These are phyloP conservation scores for Bombus fervidus DNA, from an alignment of 1,140 invertebrate species.

Conservation along the genomic window DNA sequence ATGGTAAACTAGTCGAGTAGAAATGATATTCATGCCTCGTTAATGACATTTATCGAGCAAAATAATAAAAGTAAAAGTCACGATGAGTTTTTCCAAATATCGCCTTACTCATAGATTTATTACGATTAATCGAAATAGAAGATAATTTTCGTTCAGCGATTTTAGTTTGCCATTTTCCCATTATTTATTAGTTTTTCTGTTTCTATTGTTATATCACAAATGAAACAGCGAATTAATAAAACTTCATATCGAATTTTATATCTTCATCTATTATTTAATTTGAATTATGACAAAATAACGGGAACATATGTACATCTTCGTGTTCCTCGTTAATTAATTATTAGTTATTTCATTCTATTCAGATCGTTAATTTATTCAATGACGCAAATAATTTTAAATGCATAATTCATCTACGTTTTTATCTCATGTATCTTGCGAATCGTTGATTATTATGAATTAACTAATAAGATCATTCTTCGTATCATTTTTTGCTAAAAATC, in stretches of 20 bases:
- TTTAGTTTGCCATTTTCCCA: background rate
- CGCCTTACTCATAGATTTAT: background rate
- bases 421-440: background rate
- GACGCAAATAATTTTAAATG: no score
- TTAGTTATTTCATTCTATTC: background rate
- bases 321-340: background rate
- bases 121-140: background rate
- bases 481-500: no score
- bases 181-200: background rate
- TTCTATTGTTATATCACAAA: no score
- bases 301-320: background rate
- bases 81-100: background rate
- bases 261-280: background rate
- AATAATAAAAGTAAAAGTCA: background rate
- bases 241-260: background rate
- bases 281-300: background rate
- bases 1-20: background rate
- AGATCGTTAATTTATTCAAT: no score
- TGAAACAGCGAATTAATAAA: no score
- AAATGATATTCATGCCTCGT: background rate
- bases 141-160: background rate
- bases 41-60: background rate
- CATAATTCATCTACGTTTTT: no score
- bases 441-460: background rate
- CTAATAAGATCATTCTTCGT: no score